These are phyloP conservation scores for Mustelus asterias DNA, from an alignment of 2,113 vertebrate species.

Conservation along the genomic window DNA sequence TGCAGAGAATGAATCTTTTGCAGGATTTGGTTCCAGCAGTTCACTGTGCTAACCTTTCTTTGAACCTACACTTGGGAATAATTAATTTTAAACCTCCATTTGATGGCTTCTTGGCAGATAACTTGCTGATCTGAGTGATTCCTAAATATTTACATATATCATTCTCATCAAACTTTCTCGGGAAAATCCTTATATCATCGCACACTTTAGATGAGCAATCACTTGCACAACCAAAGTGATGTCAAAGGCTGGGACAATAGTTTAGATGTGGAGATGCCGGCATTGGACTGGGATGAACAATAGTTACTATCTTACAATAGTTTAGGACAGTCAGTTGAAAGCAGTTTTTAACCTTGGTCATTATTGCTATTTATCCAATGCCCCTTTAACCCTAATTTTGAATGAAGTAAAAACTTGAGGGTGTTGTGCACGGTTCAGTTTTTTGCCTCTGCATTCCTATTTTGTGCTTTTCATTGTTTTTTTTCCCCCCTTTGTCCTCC, in stretches of 20 bases:
- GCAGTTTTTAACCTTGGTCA: not conserved
- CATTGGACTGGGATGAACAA: too few relatives aligned
- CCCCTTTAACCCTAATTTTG: not conserved
- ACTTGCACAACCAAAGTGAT: not conserved
- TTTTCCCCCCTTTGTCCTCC: constrained; percentile 18
- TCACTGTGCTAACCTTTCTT: constrained; percentile 8
- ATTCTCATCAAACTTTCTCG: not conserved
- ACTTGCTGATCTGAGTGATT: not conserved
- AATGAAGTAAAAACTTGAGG: not conserved
- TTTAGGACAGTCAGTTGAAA: not conserved
- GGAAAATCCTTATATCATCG: not conserved
- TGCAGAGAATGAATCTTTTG: constrained; percentile 71
- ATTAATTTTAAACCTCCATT: not conserved
- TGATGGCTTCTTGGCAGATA: not conserved
- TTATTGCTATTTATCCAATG: not conserved
- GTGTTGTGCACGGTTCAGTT: not conserved
- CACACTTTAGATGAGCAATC: not conserved
- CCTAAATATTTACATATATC: not conserved
- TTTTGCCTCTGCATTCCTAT: constrained; percentile 13
- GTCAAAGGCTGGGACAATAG: not conserved
- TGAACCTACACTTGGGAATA: not conserved
- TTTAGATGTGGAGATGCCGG: too few relatives aligned
- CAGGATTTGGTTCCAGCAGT: not conserved
- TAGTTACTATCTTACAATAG: too few relatives aligned
- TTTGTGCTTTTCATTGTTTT: constrained; percentile 25